Conservation (phyloP, 1,140 invertebrate species). For the Laupala kohalensis region DNA sequence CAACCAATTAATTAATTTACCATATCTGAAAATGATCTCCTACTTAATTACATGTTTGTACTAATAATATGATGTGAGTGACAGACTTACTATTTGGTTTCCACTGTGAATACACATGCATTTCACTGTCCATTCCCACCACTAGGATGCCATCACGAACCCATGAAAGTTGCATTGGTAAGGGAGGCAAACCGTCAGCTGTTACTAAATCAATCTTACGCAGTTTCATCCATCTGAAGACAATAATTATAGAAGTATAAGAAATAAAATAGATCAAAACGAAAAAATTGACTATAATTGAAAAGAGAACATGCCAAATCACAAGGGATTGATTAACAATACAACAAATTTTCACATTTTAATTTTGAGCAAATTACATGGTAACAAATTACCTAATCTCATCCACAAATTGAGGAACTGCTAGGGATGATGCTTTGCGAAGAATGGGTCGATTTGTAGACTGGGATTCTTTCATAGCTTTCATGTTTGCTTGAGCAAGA, state of each 20-base stretch:
- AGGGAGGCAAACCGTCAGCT: slow-evolving; percentile 85
- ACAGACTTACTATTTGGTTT: slow-evolving; percentile 54
- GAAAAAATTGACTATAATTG: neutral
- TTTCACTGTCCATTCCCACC: slow-evolving; percentile 98
- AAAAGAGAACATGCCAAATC: neutral
- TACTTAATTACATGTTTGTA: too few species aligned
- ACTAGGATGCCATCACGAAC: slow-evolving; percentile 94
- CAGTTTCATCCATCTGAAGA: slow-evolving; percentile 78
- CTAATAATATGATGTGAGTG: too few species aligned
- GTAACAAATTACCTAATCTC: slow-evolving; percentile 53
- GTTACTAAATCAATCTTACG: slow-evolving; percentile 82
- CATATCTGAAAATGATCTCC: too few species aligned
- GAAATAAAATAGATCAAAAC: neutral
- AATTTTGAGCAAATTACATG: neutral
- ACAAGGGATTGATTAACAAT: neutral
- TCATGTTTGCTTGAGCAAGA: slow-evolving; percentile 79
- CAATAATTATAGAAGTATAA: slow-evolving; percentile 7
- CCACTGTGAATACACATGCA: slow-evolving; percentile 99
- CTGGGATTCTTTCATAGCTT: slow-evolving; percentile 72
- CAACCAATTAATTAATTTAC: too few species aligned
- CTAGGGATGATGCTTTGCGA: slow-evolving; percentile 73
- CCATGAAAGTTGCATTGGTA: slow-evolving; percentile 98
- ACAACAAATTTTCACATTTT: neutral
- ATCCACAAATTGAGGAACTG: slow-evolving; percentile 68
- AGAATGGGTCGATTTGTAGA: slow-evolving; percentile 67